phyloP scores from a whole-genome alignment of 2,797 vertebrate species.

The Picus viridis region DNA sequence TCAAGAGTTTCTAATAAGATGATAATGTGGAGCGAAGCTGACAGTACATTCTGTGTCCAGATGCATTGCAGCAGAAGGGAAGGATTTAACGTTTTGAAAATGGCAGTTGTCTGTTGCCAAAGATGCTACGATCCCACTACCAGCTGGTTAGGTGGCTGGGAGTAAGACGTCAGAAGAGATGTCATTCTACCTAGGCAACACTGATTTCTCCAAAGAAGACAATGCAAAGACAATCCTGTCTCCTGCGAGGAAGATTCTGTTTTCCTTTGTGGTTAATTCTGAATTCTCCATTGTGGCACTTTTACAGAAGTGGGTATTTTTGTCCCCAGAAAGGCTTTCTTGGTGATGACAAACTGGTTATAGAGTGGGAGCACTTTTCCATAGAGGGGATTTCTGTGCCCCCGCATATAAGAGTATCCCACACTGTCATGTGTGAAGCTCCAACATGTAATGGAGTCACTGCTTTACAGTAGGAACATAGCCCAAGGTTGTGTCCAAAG shows the following conservation, averaged over 20 bases:
- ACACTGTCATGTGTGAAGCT: fast-evolving
- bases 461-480: fast-evolving
- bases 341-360: not conserved
- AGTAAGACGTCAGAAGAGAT: slow-evolving; percentile 30
- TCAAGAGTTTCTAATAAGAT: slow-evolving; percentile 47
- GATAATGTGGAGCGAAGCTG: not conserved
- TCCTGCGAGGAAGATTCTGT: not conserved
- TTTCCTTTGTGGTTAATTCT: not conserved
- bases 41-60: not conserved
- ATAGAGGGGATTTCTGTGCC: not conserved
- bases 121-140: slow-evolving; percentile 5
- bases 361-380: not conserved
- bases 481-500: not conserved
- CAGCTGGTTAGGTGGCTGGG: not conserved
- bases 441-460: not conserved
- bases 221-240: not conserved
- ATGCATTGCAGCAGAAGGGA: slow-evolving; percentile 58
- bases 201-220: slow-evolving; percentile 4
- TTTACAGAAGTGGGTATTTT: not conserved
- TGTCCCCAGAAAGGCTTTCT: not conserved
- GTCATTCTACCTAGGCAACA: not conserved
- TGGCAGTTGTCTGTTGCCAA: slow-evolving; percentile 39
- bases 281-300: not conserved
- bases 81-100: slow-evolving; percentile 55
- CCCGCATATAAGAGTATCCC: not conserved